Conservation (phyloP, 2,797 vertebrate species). For the Pantherophis vulpinus region DNA sequence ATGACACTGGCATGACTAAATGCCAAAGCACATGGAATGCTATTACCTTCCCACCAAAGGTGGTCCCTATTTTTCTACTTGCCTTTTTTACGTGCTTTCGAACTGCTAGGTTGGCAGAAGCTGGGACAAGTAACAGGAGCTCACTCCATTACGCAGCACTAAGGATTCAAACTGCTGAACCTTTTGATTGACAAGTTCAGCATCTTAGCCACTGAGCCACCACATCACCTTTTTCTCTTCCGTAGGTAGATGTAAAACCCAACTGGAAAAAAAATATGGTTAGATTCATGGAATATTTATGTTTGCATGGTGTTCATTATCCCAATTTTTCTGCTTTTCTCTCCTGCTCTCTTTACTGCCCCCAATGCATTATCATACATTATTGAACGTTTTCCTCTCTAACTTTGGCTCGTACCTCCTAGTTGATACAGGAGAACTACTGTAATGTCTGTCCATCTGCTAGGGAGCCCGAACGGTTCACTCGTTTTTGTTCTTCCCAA, state of each 20-base stretch:
- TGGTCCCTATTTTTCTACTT: too few relatives aligned
- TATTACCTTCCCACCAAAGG: too few relatives aligned
- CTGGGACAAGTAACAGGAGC: too few relatives aligned
- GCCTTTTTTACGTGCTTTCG: too few relatives aligned
- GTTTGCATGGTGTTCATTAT: neutral
- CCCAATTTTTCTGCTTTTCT: neutral
- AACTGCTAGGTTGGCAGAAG: too few relatives aligned
- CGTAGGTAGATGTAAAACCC: neutral
- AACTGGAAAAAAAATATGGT: neutral
- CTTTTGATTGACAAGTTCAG: too few relatives aligned
- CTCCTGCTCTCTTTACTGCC: neutral
- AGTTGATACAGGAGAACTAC: constrained; percentile 43
- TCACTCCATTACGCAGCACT: too few relatives aligned
- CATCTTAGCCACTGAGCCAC: too few relatives aligned
- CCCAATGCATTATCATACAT: constrained; percentile 43
- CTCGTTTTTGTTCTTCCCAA: constrained; percentile 17
- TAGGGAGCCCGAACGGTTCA: constrained; percentile 47
- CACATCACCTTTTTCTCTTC: neutral
- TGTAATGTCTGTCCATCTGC: constrained; percentile 57
- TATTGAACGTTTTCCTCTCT: constrained; percentile 52
- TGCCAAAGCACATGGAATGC: too few relatives aligned
- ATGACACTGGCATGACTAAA: too few relatives aligned
- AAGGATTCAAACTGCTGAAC: too few relatives aligned
- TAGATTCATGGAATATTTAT: neutral
- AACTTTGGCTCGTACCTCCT: constrained; percentile 49